Conservation (phyloP, 2,113 vertebrate genomes). For the Leucopternis melanops region DNA sequence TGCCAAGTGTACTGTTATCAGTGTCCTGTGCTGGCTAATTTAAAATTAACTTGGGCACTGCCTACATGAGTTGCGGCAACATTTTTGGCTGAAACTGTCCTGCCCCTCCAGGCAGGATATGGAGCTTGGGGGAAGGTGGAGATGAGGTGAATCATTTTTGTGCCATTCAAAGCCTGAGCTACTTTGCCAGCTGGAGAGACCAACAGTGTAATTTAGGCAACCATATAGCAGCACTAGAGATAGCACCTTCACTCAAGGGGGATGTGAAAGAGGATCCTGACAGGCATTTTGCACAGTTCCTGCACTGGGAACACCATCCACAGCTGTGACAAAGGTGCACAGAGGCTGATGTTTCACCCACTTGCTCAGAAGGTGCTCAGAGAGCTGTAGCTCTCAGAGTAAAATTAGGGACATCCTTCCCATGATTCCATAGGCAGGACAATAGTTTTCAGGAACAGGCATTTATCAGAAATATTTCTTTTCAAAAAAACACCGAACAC, state of each 20-base stretch:
- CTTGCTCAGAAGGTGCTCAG: background rate
- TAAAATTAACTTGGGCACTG: conserved; percentile 46
- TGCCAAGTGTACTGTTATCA: conserved; percentile 43
- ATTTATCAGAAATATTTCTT: background rate
- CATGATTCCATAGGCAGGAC: background rate
- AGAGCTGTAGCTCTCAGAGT: background rate
- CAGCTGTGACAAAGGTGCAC: background rate
- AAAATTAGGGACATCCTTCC: background rate
- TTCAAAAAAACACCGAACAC: background rate
- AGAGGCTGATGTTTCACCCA: background rate
- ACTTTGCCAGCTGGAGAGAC: background rate
- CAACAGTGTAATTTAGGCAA: background rate
- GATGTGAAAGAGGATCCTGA: background rate
- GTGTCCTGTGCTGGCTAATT: background rate
- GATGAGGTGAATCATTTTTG: background rate
- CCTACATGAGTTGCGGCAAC: background rate
- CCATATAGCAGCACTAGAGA: background rate
- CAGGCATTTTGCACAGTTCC: background rate
- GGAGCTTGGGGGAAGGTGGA: background rate
- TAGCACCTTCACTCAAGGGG: background rate
- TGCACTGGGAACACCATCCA: accelerated
- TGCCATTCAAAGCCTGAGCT: background rate
- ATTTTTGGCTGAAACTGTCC: background rate
- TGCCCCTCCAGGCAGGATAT: background rate
- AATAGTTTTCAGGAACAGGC: background rate